Evolutionary conservation across 2,113 vertebrate species (phyloP), one percentile per base, ranked within the genome.

Genomic region (Grallaria varia): DNA sequence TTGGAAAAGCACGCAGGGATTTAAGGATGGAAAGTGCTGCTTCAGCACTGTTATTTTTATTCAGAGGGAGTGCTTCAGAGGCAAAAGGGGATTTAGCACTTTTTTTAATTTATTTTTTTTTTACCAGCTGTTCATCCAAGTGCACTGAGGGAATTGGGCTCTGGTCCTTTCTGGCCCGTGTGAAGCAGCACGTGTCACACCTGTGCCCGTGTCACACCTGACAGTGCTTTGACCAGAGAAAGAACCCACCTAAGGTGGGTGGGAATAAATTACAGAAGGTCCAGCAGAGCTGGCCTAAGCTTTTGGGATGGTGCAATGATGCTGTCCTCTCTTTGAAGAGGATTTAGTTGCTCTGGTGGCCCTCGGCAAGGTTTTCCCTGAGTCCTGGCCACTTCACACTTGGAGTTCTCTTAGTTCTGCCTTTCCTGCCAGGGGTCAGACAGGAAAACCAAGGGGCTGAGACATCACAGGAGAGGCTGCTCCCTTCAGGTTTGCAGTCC

Each of bases 1-100:
- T 87, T 94, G 86, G 84, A 81, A 72, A 87, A 87, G 30, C 52
- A 92, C 42, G 6, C 33, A 30, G 49, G 42, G 74, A 67, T 95
- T 89, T 79, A 73, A 94, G 71, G 78, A 53, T 8, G 66, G 45
- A 74, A 95, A 87, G 30, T 88, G 94, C 84, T 91, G 78, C 45
- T 82, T 95, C 95, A 97, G 78, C 84, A 87, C 42, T 59, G 45
- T 68, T 89, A 73, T 88, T 97, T 93, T 87, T 69, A 33, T 95
- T 90, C 71, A 33, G 58, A 66, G 39, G 67, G 67, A 84, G 28
- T 44, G 33, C 37, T 89, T 90, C 93, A 95, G 91, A 93, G 69
- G 52, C 74, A 82, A 59, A n/a, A 79, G 42, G 21, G 3, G 13
- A 2, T 87, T 87, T 44, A 92, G 53, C 50, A 27, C 19, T 39